phyloP scores from a whole-genome alignment of 2,888 invertebrate genomes.

The Tipula unca region DNA sequence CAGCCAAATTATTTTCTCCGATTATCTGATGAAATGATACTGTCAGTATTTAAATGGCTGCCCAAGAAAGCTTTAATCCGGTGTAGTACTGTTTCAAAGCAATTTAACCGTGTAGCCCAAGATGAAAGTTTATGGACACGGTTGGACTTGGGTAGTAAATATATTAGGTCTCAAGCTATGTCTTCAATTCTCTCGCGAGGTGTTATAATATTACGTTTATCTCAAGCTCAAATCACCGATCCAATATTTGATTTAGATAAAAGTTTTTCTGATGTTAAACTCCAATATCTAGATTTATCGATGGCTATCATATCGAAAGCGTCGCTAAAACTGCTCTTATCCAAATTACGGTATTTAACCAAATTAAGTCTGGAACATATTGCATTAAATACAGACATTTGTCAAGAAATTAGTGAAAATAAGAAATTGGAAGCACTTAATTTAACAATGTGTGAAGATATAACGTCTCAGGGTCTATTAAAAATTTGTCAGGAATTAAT shows the following conservation, averaged over 20 bases:
- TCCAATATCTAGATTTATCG: slow-evolving; percentile 82
- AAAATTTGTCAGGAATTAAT: slow-evolving; percentile 48
- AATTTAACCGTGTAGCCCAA: slow-evolving; percentile 69
- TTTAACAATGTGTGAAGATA: slow-evolving; percentile 69
- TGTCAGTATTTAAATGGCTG: slow-evolving; percentile 73
- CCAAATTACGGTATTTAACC: slow-evolving; percentile 58
- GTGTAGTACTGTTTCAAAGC: slow-evolving; percentile 64
- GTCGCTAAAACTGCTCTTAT: slow-evolving; percentile 52
- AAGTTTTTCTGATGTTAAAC: slow-evolving; percentile 45
- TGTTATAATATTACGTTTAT: slow-evolving; percentile 65
- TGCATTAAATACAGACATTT: slow-evolving; percentile 52
- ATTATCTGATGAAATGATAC: slow-evolving; percentile 79
- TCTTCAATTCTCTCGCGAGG: slow-evolving; percentile 69
- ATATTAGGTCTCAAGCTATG: slow-evolving; percentile 57
- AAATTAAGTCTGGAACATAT: slow-evolving; percentile 83
- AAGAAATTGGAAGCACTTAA: slow-evolving; percentile 68
- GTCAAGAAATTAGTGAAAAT: slow-evolving; percentile 59
- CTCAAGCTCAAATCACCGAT: slow-evolving; percentile 56
- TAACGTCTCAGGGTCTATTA: slow-evolving; percentile 55
- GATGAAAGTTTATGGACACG: slow-evolving; percentile 84
- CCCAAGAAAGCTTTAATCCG: slow-evolving; percentile 66
- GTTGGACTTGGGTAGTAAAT: slow-evolving; percentile 66
- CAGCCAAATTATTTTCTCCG: slow-evolving; percentile 50
- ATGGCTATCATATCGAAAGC: slow-evolving; percentile 57
- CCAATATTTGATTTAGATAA: slow-evolving; percentile 44